These are phyloP conservation scores for Pyrgus malvae DNA, from an alignment of 2,888 invertebrate genomes.

Conservation along the genomic window DNA sequence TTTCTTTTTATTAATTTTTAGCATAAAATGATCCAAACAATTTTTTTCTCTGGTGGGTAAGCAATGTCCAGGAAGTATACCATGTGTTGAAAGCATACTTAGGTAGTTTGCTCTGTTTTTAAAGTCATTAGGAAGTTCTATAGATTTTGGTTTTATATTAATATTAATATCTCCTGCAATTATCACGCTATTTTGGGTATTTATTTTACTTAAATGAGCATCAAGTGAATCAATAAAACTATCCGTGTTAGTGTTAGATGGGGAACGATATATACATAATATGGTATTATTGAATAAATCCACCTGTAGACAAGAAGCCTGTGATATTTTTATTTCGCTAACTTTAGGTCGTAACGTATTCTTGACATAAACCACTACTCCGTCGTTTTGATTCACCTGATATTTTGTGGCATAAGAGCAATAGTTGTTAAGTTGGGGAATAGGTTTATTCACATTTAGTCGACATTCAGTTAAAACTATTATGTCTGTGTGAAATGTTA, in stretches of 20 bases:
- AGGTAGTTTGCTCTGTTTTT: background rate
- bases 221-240: background rate
- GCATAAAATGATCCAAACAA: background rate
- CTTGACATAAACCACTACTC: background rate
- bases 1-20: background rate
- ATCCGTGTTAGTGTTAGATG: background rate
- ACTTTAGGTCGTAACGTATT: background rate
- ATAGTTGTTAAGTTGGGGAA: slow-evolving; percentile 19
- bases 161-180: background rate
- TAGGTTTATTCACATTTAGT: slow-evolving; percentile 22
- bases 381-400: slow-evolving; percentile 17
- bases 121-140: background rate
- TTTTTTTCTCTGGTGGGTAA: background rate
- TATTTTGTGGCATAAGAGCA: background rate
- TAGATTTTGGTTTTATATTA: background rate
- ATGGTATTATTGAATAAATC: background rate
- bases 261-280: background rate
- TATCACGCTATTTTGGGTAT: background rate
- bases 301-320: background rate
- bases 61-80: background rate
- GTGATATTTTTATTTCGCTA: slow-evolving; percentile 11
- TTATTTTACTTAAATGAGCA: background rate
- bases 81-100: background rate
- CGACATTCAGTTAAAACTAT: slow-evolving; percentile 31
- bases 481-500: slow-evolving; percentile 26